Evolutionary conservation across 2,888 invertebrate species (phyloP), one percentile per base, ranked within the genome.

Genomic region (Lasioglossum pauxillum): DNA sequence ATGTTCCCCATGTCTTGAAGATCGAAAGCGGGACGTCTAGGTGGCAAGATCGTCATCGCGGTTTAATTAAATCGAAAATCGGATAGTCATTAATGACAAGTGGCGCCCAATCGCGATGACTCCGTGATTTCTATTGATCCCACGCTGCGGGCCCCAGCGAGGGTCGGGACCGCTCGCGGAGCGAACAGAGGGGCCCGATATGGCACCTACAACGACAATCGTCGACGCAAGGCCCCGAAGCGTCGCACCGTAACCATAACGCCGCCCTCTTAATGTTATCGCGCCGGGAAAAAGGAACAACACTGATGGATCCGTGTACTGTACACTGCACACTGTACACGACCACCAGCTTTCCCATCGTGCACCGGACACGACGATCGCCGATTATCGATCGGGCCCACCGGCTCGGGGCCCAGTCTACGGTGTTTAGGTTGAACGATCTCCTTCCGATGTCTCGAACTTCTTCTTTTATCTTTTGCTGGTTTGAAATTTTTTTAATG

Each of bases 41-140:
- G 93, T 93, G 93, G 93, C 92, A 87, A 93, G 94, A 93, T 93
- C 92, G 94, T 94, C 94, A 94, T 95, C 94, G 94, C 91, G 90
- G 88, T 94, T 93, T 94, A 95, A 95, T 95, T 95, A 94, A 95
- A 95, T 94, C 94, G 94, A 94, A 94, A 93, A 94, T 91, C 92
- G 91, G 92, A 92, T 88, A 94, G 94, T 95, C 95, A 95, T 95
- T 95, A 95, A 95, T 94, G 95, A 95, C 95, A 95, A 95, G 95
- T 95, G 95, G 95, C 95, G 95, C 95, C 94, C 94, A 94, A 94
- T 95, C 93, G 93, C 90, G 93, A 95, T 95, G 95, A 95, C 94
- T 95, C 88, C 91, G 92, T 94, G 92, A 90, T 94, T 95, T 94
- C 93, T 93, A 94, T 94, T 93, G 92, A 91, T 90, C 90, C 85